Evolutionary conservation across 2,797 vertebrate genomes (phyloP).

Genomic region (Channallabes apus): DNA sequence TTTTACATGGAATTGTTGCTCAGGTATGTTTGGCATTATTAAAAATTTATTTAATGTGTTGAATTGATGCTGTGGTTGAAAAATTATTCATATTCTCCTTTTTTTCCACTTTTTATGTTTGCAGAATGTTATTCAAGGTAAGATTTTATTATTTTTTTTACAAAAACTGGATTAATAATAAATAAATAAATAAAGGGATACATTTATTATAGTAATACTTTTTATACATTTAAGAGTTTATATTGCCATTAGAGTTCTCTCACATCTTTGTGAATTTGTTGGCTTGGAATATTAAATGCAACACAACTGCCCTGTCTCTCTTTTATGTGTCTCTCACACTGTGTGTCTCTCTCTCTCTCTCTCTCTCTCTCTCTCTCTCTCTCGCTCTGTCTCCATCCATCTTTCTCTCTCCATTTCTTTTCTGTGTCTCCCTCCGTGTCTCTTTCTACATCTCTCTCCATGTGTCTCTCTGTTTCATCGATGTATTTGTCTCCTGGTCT

Average conservation of each 20-base stretch:
- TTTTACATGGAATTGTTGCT: constrained; percentile 62
- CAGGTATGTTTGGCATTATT: constrained; percentile 64
- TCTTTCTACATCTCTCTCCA: background rate
- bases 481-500: background rate
- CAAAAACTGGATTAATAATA: background rate
- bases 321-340: background rate
- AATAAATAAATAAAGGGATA: background rate
- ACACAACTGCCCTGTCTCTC: background rate
- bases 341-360: background rate
- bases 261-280: background rate
- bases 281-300: background rate
- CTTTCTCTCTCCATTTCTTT: background rate
- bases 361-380: background rate
- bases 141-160: background rate
- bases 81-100: background rate
- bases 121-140: constrained; percentile 41
- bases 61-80: background rate
- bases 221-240: background rate
- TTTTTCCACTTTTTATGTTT: constrained; percentile 8
- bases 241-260: background rate
- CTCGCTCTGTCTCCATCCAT: background rate
- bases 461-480: background rate
- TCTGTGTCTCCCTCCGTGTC: background rate
- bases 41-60: background rate
- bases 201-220: no score